These are phyloP conservation scores for Trachemys scripta DNA, from an alignment of 2,113 vertebrate species.

Conservation along the genomic window DNA sequence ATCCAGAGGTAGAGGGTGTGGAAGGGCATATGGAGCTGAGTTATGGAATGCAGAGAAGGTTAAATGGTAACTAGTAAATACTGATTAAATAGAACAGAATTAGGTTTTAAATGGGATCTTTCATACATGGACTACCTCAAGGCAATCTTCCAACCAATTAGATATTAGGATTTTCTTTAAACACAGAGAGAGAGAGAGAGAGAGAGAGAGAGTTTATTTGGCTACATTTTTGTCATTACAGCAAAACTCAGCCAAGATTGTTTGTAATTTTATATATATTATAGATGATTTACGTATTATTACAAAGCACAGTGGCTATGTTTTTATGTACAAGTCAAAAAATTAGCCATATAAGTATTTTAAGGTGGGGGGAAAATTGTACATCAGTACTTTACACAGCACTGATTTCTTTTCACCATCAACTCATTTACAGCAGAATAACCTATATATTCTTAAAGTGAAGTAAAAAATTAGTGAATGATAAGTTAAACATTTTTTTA, in stretches of 20 bases:
- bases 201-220: not conserved
- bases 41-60: not conserved
- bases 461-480: not conserved
- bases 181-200: not conserved
- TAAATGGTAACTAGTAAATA: not conserved
- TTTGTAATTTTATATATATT: not conserved
- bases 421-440: not conserved
- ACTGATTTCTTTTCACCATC: slow-evolving; percentile 4
- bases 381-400: not conserved
- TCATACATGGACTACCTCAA: not conserved
- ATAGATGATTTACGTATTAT: not conserved
- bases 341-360: not conserved
- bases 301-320: slow-evolving; percentile 6
- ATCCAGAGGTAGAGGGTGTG: not conserved
- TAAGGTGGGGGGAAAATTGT: not conserved
- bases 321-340: slow-evolving; percentile 21
- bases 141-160: not conserved
- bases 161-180: not conserved
- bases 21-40: not conserved
- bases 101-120: not conserved
- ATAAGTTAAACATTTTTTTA: slow-evolving; percentile 39
- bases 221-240: slow-evolving; percentile 10
- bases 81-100: not conserved
- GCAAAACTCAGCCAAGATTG: not conserved
- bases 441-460: slow-evolving; percentile 17